Evolutionary conservation across 2,113 vertebrate genomes (phyloP).

Genomic region (Lathamus discolor): DNA sequence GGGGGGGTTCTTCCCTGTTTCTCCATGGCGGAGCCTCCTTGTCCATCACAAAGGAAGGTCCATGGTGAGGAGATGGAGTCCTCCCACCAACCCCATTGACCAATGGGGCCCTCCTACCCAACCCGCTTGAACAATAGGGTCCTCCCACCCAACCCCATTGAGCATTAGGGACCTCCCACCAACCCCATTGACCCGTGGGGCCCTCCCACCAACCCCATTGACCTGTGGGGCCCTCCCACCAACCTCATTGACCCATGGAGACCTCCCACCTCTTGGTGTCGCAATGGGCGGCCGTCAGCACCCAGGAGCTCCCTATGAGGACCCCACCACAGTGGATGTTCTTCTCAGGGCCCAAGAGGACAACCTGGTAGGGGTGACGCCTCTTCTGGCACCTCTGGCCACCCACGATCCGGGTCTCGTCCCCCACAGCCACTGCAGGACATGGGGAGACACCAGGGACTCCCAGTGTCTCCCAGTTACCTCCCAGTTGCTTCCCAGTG

Average conservation of each 20-base stretch:
- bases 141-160: too few species aligned
- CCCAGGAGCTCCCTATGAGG: constrained; percentile 83
- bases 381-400: neutral
- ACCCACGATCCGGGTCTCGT: neutral
- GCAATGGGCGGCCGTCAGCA: constrained; percentile 90
- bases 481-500: neutral
- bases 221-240: too few species aligned
- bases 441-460: rapidly evolving
- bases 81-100: too few species aligned
- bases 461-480: neutral
- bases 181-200: too few species aligned
- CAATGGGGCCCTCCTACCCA: too few species aligned
- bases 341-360: neutral
- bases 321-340: constrained; percentile 80
- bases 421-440: neutral
- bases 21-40: neutral
- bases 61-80: neutral
- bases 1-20: neutral
- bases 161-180: too few species aligned
- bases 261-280: neutral
- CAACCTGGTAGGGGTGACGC: constrained; percentile 5
- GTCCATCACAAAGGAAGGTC: neutral
- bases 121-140: too few species aligned
- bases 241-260: too few species aligned
- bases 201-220: neutral